Conservation (phyloP, 2,797 vertebrate genomes). For the Poeciliopsis gracilis region DNA sequence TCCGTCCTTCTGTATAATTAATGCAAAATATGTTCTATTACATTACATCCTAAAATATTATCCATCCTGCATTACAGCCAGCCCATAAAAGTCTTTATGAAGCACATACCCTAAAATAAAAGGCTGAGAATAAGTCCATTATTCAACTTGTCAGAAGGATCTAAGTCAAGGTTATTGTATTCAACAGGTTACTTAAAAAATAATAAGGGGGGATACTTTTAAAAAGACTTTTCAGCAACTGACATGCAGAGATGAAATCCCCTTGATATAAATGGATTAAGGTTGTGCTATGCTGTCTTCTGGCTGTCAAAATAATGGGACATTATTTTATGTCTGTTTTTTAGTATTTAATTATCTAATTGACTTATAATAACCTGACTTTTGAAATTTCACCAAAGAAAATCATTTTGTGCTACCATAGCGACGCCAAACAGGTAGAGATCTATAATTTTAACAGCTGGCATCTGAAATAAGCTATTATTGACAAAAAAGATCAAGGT, state of each 20-base stretch:
- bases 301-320: neutral
- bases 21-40: neutral
- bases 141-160: neutral
- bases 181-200: neutral
- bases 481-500: neutral
- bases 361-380: neutral
- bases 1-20: neutral
- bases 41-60: neutral
- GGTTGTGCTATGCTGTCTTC: neutral
- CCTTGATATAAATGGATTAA: neutral
- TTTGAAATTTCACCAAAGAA: neutral
- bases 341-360: neutral
- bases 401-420: neutral
- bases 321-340: neutral
- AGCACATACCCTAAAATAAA: neutral
- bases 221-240: neutral
- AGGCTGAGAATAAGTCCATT: neutral
- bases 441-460: neutral
- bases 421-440: neutral
- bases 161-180: neutral
- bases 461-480: neutral
- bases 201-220: neutral
- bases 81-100: neutral
- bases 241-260: neutral
- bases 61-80: neutral